Evolutionary conservation across 2,888 invertebrate genomes (phyloP), one percentile per base, ranked within the genome.

Genomic region (Cecidostiba fungosa): DNA sequence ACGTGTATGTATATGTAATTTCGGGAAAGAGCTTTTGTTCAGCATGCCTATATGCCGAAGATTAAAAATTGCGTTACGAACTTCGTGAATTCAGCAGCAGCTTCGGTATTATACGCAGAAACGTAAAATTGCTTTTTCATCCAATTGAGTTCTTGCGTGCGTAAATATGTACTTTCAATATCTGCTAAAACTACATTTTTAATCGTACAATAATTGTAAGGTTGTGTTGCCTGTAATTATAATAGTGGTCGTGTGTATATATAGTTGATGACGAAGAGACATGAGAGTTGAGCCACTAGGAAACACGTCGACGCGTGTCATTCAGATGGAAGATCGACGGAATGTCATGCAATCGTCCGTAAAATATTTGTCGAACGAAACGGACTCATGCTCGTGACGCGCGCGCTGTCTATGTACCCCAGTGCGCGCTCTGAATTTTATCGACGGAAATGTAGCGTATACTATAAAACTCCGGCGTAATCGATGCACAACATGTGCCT

Each of bases 331-430:
- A 87, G 82, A 84, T 85, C 87, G 82, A 77, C 86, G 82, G 86
- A 87, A 87, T 88, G 89, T 86, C 87, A 86, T 86, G 87, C 87
- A 86, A 87, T 87, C 79, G 85, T 36, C 87, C 84, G 88, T 89
- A 82, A 90, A 89, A 88, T 88, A 89, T 89, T 87, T 87, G 88
- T 84, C 74, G 84, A 86, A 77, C 77, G 81, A 83, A 85, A 87
- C 83, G 85, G 82, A 81, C 85, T 81, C 16, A 23, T 69, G 69
- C 26, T 73, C 82, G n/a, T 59, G 77, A 29, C n/a, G 8, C 43
- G 0, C 23, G 16, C 10, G 43, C 73, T 14, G 54, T 50, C 32
- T 54, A 54, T 36, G 66, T 66, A 54, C 19, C 8, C 32, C 32
- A n/a, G n/a, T 1, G 32, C 43, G 43, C 43, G 43, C 43, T 43